These are phyloP conservation scores for Alitta virens DNA, from an alignment of 2,888 invertebrate genomes.

Conservation along the genomic window DNA sequence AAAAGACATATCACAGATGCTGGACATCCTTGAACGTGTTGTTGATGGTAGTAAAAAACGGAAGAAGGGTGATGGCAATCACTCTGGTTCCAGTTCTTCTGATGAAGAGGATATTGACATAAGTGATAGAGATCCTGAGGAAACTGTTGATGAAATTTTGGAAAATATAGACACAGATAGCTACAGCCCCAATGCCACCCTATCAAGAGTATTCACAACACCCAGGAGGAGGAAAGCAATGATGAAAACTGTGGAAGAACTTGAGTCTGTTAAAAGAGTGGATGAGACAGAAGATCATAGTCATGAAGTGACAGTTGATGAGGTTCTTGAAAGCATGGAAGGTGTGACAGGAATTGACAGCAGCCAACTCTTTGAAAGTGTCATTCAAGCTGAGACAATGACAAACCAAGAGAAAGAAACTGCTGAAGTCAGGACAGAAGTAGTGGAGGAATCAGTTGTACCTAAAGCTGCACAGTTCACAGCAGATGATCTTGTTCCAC, in stretches of 20 bases:
- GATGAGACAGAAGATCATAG: too few relatives aligned
- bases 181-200: slow-evolving; percentile 11
- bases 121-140: not conserved
- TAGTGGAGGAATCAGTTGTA: too few relatives aligned
- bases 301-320: too few relatives aligned
- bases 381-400: too few relatives aligned
- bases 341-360: too few relatives aligned
- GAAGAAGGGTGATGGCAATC: not conserved
- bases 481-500: too few relatives aligned
- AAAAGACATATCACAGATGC: not conserved
- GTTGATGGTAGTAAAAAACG: not conserved
- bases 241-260: not conserved
- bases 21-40: not conserved
- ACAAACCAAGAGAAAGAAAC: too few relatives aligned
- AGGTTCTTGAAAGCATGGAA: too few relatives aligned
- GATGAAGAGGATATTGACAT: slow-evolving; percentile 7
- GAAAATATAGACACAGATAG: slow-evolving; percentile 13
- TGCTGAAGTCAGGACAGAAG: too few relatives aligned
- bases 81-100: not conserved
- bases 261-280: too few relatives aligned
- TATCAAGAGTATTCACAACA: slow-evolving; percentile 10
- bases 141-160: slow-evolving; percentile 12
- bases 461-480: too few relatives aligned
- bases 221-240: slow-evolving; percentile 6
- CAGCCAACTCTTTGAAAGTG: too few relatives aligned